Conservation (phyloP, 2,113 vertebrate genomes). For the Ciconia boyciana region DNA sequence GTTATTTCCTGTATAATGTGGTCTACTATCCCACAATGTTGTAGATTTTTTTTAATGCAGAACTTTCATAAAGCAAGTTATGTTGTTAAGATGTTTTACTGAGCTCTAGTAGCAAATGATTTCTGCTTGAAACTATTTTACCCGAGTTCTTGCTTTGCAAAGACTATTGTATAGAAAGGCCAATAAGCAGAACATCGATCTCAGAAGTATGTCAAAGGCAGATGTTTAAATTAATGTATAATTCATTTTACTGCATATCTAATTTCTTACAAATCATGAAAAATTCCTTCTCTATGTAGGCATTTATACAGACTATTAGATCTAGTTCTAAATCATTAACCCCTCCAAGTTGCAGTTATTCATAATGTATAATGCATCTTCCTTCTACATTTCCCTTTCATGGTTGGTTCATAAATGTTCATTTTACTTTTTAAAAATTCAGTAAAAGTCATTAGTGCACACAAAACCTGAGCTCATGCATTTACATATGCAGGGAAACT, state of each 20-base stretch:
- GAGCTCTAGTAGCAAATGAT: not conserved
- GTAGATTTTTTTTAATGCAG: not conserved
- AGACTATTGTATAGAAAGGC: not conserved
- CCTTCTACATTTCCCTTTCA: slow-evolving; percentile 1
- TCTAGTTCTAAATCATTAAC: slow-evolving; percentile 59
- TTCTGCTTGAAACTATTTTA: not conserved
- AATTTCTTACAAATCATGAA: slow-evolving; percentile 54
- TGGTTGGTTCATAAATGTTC: not conserved
- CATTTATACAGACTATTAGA: slow-evolving; percentile 59
- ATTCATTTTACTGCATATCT: slow-evolving; percentile 45
- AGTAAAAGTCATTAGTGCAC: not conserved
- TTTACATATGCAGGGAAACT: not conserved
- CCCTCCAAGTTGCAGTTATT: slow-evolving; percentile 9
- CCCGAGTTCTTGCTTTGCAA: not conserved
- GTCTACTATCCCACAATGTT: not conserved
- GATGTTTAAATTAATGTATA: slow-evolving; percentile 53
- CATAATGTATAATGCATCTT: slow-evolving; percentile 12
- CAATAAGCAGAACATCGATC: slow-evolving; percentile 2
- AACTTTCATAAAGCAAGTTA: not conserved
- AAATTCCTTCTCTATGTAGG: slow-evolving; percentile 25
- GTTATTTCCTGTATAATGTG: not conserved
- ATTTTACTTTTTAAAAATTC: slow-evolving; percentile 11
- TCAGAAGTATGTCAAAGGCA: slow-evolving; percentile 37
- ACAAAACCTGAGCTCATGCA: not conserved
- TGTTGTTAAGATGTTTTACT: not conserved